These are phyloP conservation scores for Coregonus ussuriensis DNA, from an alignment of 2,797 vertebrate species.

Conservation along the genomic window DNA sequence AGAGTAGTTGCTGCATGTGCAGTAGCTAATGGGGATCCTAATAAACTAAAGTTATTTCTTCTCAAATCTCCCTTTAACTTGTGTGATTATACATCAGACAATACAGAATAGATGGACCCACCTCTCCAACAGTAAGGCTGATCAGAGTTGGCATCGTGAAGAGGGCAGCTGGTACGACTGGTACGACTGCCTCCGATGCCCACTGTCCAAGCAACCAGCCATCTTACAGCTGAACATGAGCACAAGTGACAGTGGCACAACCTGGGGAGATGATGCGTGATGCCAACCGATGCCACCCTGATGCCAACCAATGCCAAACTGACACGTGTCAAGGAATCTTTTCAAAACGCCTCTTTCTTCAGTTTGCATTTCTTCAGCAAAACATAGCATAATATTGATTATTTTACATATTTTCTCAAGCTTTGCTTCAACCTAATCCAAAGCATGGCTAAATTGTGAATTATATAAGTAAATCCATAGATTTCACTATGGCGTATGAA, in stretches of 20 bases:
- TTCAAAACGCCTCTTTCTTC: not conserved
- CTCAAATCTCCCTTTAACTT: not conserved
- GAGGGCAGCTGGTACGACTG: conserved; percentile 32
- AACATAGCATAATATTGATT: not conserved
- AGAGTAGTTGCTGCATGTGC: no score
- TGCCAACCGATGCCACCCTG: not conserved
- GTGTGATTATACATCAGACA: not conserved
- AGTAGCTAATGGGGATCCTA: no score
- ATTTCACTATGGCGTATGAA: conserved; percentile 4
- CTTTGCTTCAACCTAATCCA: conserved; percentile 2
- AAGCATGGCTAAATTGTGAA: conserved; percentile 4
- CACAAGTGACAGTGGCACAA: conserved; percentile 31
- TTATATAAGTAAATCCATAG: conserved; percentile 1
- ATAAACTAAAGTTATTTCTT: not conserved
- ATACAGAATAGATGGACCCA: not conserved
- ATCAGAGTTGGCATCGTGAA: conserved; percentile 11
- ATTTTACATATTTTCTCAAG: not conserved
- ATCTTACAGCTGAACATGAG: conserved; percentile 21
- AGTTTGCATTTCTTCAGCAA: not conserved
- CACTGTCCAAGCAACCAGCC: conserved; percentile 26
- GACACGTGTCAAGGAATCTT: not conserved
- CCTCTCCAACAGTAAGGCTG: not conserved
- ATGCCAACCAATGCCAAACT: not conserved
- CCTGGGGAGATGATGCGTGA: not conserved
- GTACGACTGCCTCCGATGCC: conserved; percentile 18